phyloP scores from a whole-genome alignment of 2,888 invertebrate species.

The Amiota communis region DNA sequence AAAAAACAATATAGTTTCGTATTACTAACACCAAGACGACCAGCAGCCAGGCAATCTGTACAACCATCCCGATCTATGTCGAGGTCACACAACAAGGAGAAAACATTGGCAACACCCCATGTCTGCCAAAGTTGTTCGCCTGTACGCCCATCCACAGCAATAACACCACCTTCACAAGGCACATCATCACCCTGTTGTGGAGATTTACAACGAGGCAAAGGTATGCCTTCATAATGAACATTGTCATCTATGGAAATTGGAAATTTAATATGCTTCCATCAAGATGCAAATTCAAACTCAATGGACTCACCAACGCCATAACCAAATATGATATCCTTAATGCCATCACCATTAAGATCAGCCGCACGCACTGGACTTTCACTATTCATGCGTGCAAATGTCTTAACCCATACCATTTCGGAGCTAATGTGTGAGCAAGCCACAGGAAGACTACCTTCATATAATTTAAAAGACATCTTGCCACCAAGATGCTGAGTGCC shows the following conservation, averaged over 20 bases:
- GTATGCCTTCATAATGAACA: conserved; percentile 75
- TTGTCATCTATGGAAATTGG: conserved; percentile 64
- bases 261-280: not conserved
- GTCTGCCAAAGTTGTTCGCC: conserved; percentile 84
- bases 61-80: conserved; percentile 82
- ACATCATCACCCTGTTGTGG: conserved; percentile 79
- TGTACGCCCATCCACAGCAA: conserved; percentile 82
- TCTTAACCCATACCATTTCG: conserved; percentile 78
- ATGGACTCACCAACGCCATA: conserved; percentile 80
- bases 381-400: conserved; percentile 81
- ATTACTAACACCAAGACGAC: conserved; percentile 80
- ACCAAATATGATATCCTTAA: conserved; percentile 83
- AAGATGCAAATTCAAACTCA: not conserved
- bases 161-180: conserved; percentile 82
- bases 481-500: conserved; percentile 31
- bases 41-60: conserved; percentile 83
- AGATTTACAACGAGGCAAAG: conserved; percentile 76
- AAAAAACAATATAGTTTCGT: not conserved
- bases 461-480: conserved; percentile 52
- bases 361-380: conserved; percentile 82
- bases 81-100: conserved; percentile 81
- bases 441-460: conserved; percentile 68
- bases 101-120: conserved; percentile 83
- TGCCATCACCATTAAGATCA: conserved; percentile 82
- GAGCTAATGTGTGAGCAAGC: conserved; percentile 72